Evolutionary conservation across 1,140 invertebrate species (phyloP).

Genomic region (Leptopilina clavipes): DNA sequence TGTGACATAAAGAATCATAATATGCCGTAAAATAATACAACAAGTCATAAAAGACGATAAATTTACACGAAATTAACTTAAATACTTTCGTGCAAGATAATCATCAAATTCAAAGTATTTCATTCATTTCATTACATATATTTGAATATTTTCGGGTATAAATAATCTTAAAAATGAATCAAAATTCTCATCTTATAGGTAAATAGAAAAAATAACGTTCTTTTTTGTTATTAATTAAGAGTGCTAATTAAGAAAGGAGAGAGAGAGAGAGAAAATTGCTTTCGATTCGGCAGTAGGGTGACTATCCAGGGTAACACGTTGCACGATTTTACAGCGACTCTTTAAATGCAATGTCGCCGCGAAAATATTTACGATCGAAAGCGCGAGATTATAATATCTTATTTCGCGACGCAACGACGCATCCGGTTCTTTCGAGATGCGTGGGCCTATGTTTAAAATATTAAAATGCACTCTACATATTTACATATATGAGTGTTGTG

Average conservation of each 20-base stretch:
- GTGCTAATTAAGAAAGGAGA: neutral
- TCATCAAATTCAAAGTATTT: too few species aligned
- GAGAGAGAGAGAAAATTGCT: constrained; percentile 31
- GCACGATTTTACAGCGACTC: constrained; percentile 41
- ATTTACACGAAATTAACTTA: neutral
- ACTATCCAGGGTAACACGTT: constrained; percentile 43
- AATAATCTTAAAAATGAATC: too few species aligned
- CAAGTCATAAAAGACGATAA: constrained; percentile 29
- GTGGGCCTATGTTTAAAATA: constrained; percentile 54
- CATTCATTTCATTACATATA: too few species aligned
- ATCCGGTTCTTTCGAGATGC: constrained; percentile 44
- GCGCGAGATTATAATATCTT: constrained; percentile 49
- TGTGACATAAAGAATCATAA: constrained; percentile 33
- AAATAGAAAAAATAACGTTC: too few species aligned
- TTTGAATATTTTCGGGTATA: too few species aligned
- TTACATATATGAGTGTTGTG: constrained; percentile 53
- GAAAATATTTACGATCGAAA: constrained; percentile 42
- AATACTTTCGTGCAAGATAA: neutral
- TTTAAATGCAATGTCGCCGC: constrained; percentile 35
- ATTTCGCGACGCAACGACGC: constrained; percentile 42
- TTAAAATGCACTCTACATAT: constrained; percentile 61
- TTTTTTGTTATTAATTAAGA: constrained; percentile 17
- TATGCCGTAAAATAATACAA: constrained; percentile 10
- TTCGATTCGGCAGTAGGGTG: constrained; percentile 29
- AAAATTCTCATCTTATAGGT: too few species aligned